Evolutionary conservation across 2,113 vertebrate genomes (phyloP).

Genomic region (Hippocampus guttulatus): DNA sequence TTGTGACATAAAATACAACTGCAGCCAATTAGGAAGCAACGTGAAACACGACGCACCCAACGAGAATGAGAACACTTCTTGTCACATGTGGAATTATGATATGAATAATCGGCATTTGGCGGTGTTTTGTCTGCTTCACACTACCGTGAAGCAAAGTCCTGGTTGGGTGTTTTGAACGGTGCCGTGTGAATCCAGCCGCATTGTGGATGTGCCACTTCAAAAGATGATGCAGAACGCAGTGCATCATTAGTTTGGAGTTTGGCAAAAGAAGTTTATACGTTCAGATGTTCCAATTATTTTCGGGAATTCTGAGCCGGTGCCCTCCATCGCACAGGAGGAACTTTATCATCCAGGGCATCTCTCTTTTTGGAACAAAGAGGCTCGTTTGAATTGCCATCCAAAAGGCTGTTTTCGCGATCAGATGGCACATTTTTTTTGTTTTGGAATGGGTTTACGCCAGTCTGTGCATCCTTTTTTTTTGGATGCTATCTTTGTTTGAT

Average conservation of each 20-base stretch:
- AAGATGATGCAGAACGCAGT: conserved; percentile 2
- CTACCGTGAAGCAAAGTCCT: too few species aligned
- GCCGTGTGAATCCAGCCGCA: not conserved
- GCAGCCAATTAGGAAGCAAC: too few species aligned
- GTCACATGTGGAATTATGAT: too few species aligned
- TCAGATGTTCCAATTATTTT: conserved; percentile 20
- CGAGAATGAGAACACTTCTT: too few species aligned
- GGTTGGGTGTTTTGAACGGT: not conserved
- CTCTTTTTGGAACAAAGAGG: conserved; percentile 45
- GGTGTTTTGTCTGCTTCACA: too few species aligned
- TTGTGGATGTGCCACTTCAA: not conserved
- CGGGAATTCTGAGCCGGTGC: conserved; percentile 15
- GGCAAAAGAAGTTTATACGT: conserved; percentile 13
- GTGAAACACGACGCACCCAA: too few species aligned
- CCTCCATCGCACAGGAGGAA: conserved; percentile 14
- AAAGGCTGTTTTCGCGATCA: conserved; percentile 48
- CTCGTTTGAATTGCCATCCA: conserved; percentile 57
- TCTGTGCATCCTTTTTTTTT: conserved; percentile 38
- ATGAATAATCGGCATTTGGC: too few species aligned
- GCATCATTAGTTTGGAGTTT: conserved; percentile 12
- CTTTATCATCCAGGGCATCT: conserved; percentile 10
- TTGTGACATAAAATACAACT: too few species aligned
- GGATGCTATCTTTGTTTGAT: conserved; percentile 47
- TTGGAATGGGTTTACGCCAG: conserved; percentile 54
- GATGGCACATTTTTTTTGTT: conserved; percentile 51